Evolutionary conservation across 2,797 vertebrate species (phyloP), one percentile per base, ranked within the genome.

Genomic region (Calcarius lapponicus): DNA sequence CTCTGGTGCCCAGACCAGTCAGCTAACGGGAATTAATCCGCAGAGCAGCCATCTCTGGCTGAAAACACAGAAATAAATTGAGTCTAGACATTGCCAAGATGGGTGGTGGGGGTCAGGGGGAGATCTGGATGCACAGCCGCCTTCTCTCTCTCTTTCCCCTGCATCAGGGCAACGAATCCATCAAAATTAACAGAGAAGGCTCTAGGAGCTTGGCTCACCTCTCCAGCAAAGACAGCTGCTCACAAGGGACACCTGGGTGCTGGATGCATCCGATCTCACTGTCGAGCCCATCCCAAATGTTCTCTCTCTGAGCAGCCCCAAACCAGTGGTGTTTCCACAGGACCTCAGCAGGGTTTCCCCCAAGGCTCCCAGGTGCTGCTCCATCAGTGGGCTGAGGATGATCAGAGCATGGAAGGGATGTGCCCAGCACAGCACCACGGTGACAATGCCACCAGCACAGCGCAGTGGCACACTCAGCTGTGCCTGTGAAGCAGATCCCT

Each of bases 391-490:
- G 62, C 38, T 58, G 58, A 69, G 51, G 64, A 38, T 0, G 0
- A 61, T 38, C 40, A 5, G 80, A 0, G 51, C 61, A 9, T 0
- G 2, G 80, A 17, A 21, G 22, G 48, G 69, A 31, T 2, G 64
- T 12, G 50, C 40, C 67, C 47, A 6, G 42, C 5, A 24, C 75
- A 31, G 11, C 73, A 3, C 1, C 26, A 1, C 0, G 3, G 69
- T 11, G 71, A 10, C 13, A 53, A 3, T 2, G 17, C 38, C 82
- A 34, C 14, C 80, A 31, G 80, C 48, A 42, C 38, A 5, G 73
- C 0, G 20, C 17, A 4, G 7, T 0, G 38, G 32, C 32, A 26
- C 21, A 11, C 0, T 3, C 28, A 38, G 51, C 43, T 5, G 0
- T 32, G 74, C 45, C 84, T 8, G 7, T 0, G 8, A 28, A 19